Evolutionary conservation across 92 coral and sea anemone species (phyloP).

Genomic region (Ricordea florida): DNA sequence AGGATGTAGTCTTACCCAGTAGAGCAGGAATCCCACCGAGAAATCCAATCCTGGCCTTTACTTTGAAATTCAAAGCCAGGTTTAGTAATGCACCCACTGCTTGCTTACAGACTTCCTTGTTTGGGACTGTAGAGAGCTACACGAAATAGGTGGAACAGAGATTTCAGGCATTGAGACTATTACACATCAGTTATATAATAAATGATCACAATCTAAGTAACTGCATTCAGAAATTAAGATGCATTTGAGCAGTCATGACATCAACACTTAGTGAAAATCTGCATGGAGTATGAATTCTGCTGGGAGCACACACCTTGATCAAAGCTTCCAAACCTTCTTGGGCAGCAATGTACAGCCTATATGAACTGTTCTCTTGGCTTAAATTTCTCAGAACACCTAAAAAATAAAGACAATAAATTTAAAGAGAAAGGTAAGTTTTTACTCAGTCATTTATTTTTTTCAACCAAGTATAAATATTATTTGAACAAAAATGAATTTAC

Average conservation of each 20-base stretch:
- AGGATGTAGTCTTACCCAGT: slow-evolving; percentile 90
- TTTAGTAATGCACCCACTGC: slow-evolving; percentile 83
- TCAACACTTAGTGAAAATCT: too few species aligned
- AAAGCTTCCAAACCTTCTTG: slow-evolving; percentile 78
- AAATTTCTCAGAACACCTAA: slow-evolving; percentile 88
- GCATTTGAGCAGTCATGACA: too few species aligned
- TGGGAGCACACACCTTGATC: slow-evolving; percentile 83
- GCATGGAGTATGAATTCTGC: too few species aligned
- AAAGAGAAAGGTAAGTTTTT: not conserved
- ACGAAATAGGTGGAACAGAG: not conserved
- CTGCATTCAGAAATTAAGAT: too few species aligned
- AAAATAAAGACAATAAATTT: not conserved
- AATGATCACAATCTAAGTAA: too few species aligned
- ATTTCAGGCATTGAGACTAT: not conserved
- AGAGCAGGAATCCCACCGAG: slow-evolving; percentile 89
- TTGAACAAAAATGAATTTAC: slow-evolving; percentile 13
- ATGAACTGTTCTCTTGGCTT: slow-evolving; percentile 56
- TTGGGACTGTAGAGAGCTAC: slow-evolving; percentile 81
- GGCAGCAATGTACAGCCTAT: slow-evolving; percentile 62
- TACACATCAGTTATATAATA: too few species aligned
- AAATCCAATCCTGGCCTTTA: slow-evolving; percentile 80
- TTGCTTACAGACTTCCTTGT: slow-evolving; percentile 68
- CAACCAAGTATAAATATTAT: not conserved
- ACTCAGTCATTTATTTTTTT: not conserved
- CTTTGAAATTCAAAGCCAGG: slow-evolving; percentile 69